Evolutionary conservation across 2,888 invertebrate species (phyloP).

Genomic region (Papilio demoleus): DNA sequence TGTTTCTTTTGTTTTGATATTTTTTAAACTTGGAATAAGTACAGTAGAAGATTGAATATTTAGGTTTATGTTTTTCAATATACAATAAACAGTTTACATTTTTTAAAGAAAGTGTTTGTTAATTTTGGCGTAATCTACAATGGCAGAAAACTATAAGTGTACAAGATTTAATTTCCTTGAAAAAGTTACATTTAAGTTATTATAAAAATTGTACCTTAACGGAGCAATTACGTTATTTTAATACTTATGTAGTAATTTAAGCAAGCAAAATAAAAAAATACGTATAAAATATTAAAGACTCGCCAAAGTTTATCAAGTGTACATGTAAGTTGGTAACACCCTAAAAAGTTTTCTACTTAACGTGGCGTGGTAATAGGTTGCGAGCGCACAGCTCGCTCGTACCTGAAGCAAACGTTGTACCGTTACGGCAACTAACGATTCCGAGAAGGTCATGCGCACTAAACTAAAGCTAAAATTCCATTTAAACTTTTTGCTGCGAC

Average conservation of each 20-base stretch:
- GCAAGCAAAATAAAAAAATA: constrained; percentile 9
- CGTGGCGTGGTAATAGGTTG: constrained; percentile 40
- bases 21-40: too few species aligned
- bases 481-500: constrained; percentile 67
- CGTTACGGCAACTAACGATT: constrained; percentile 77
- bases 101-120: not conserved
- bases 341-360: constrained; percentile 41
- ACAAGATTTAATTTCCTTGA: not conserved
- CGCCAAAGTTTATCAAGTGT: constrained; percentile 11
- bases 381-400: constrained; percentile 49
- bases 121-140: too few species aligned
- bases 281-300: not conserved
- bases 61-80: not conserved
- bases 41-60: too few species aligned
- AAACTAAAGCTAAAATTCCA: constrained; percentile 71
- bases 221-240: too few species aligned
- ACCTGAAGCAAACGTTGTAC: constrained; percentile 72
- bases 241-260: not conserved
- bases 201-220: too few species aligned
- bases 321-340: constrained; percentile 33
- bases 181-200: not conserved
- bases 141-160: too few species aligned
- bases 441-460: constrained; percentile 79
- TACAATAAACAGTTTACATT: not conserved
- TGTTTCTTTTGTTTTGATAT: not conserved